phyloP scores from a whole-genome alignment of 2,797 vertebrate species.

The Centropyge bicolor region DNA sequence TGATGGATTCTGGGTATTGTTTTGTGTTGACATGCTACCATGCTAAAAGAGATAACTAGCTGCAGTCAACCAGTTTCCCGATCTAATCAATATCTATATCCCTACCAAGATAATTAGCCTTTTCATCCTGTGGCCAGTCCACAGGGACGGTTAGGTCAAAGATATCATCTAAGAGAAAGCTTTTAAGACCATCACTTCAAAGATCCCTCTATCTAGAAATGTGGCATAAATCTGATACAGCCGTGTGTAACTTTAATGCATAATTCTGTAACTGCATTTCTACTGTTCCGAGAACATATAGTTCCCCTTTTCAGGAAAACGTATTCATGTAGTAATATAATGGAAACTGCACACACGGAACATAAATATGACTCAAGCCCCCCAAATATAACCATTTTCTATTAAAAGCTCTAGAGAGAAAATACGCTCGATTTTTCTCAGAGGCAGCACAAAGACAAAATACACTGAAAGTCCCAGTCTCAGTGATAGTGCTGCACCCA shows the following conservation, averaged over 20 bases:
- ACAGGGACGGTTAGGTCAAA: neutral
- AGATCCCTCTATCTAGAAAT: neutral
- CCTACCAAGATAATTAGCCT: constrained; percentile 17
- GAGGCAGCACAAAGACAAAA: constrained; percentile 20
- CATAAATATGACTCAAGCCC: neutral
- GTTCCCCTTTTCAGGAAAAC: neutral
- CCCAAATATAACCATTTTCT: neutral
- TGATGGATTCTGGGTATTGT: neutral
- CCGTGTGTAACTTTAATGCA: neutral
- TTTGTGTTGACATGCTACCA: constrained; percentile 22
- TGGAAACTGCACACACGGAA: neutral
- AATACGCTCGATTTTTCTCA: neutral
- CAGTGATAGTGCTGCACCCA: neutral
- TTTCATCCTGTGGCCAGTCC: constrained; percentile 8
- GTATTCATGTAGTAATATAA: neutral
- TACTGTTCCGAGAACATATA: neutral
- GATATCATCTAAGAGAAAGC: neutral
- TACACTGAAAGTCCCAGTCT: neutral
- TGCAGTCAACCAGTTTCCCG: constrained; percentile 3
- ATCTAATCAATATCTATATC: constrained; percentile 6
- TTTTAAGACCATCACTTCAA: neutral
- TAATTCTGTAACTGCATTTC: neutral
- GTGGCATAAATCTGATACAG: neutral
- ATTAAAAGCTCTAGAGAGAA: neutral
- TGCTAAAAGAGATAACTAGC: constrained; percentile 14